These are phyloP conservation scores for Thalassoma bifasciatum DNA, from an alignment of 2,113 vertebrate species.

Conservation along the genomic window DNA sequence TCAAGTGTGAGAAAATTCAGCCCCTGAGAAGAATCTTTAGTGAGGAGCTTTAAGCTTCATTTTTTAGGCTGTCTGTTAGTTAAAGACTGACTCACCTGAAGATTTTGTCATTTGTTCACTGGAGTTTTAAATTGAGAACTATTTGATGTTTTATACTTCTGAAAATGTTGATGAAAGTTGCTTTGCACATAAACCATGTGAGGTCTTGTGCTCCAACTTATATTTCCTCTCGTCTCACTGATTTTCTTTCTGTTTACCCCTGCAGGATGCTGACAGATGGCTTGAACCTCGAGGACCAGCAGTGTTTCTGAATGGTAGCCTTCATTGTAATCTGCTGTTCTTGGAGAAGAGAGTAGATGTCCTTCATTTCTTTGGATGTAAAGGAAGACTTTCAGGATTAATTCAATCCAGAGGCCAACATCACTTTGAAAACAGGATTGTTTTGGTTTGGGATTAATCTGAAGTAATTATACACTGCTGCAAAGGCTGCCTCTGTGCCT, in stretches of 20 bases:
- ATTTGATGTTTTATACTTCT: no score
- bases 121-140: no score
- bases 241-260: neutral
- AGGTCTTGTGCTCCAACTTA: neutral
- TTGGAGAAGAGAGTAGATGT: neutral
- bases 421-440: neutral
- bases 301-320: neutral
- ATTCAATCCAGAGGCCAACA: neutral
- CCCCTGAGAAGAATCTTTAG: no score
- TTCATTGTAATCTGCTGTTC: neutral
- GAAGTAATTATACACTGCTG: no score
- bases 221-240: neutral
- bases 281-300: neutral
- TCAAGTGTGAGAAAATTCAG: no score
- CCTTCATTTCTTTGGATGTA: constrained; percentile 1
- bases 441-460: neutral
- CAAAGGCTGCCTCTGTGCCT: no score
- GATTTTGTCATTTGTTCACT: no score
- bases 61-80: no score
- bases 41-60: no score
- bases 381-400: neutral
- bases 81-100: no score
- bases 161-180: no score
- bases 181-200: neutral
- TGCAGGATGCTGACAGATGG: constrained; percentile 10